These are phyloP conservation scores for Maniola hyperantus DNA, from an alignment of 2,888 invertebrate species.

Conservation along the genomic window DNA sequence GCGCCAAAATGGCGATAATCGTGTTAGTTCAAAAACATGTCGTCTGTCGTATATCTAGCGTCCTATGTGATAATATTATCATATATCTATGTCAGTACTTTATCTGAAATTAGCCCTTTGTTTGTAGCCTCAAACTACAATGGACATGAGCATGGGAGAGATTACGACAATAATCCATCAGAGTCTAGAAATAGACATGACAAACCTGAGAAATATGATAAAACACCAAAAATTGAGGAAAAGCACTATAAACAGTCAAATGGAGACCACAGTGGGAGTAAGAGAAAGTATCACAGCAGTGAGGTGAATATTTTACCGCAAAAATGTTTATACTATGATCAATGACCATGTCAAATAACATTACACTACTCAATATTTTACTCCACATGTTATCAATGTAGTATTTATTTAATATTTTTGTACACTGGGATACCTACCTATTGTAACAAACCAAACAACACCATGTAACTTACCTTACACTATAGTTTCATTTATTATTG, in stretches of 20 bases:
- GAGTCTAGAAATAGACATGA: constrained; percentile 52
- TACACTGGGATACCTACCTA: not conserved
- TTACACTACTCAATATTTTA: constrained; percentile 9
- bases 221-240: constrained; percentile 45
- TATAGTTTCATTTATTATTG: not conserved
- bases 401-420: not conserved
- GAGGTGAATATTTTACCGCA: constrained; percentile 54
- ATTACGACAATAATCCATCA: constrained; percentile 62
- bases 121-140: constrained; percentile 59
- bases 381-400: constrained; percentile 1
- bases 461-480: not conserved
- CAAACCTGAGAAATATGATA: constrained; percentile 50
- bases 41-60: too few relatives aligned
- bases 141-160: constrained; percentile 64
- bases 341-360: not conserved
- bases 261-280: constrained; percentile 62
- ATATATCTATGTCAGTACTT: not conserved
- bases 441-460: not conserved
- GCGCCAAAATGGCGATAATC: too few relatives aligned
- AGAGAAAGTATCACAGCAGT: constrained; percentile 69
- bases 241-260: constrained; percentile 53
- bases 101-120: constrained; percentile 11
- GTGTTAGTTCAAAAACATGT: too few relatives aligned
- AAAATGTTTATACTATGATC: not conserved
- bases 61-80: too few relatives aligned